Percentiles rank a stretch among this genome's conserved stretches.
Conservation (phyloP, 2,113 vertebrate genomes). For the Opisthocomus hoazin region DNA sequence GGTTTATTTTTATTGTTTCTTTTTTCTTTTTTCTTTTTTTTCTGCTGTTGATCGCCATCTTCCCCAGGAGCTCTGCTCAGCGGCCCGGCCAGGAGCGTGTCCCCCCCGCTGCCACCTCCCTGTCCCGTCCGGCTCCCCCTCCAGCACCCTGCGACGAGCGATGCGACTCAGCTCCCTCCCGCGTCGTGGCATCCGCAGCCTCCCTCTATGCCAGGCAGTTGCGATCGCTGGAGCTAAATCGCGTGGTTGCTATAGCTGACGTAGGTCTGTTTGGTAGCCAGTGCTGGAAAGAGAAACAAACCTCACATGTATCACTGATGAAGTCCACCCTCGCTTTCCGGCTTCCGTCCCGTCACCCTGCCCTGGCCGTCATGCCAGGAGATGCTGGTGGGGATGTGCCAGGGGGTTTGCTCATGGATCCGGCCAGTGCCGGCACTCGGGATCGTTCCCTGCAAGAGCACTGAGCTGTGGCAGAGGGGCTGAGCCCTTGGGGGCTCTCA, state of each 20-base stretch:
- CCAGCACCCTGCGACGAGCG: neutral
- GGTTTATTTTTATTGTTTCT: neutral
- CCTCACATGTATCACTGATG: neutral
- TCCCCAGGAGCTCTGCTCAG: neutral
- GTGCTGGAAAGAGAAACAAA: constrained; percentile 72
- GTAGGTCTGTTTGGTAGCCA: constrained; percentile 94
- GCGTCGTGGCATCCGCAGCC: neutral
- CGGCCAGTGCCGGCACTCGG: rapidly evolving
- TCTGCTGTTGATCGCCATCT: neutral
- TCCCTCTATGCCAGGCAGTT: neutral
- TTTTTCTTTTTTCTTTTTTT: neutral
- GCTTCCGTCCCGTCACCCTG: neutral
- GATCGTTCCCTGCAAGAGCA: neutral
- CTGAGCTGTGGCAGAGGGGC: neutral
- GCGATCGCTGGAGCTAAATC: constrained; percentile 73
- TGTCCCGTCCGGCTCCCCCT: neutral
- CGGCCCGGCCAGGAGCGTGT: neutral
- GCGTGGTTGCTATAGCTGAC: constrained; percentile 97
- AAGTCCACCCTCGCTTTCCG: neutral
- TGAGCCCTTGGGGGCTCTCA: neutral
- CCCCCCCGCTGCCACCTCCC: neutral
- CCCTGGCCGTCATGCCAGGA: rapidly evolving
- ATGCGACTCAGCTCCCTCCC: neutral
- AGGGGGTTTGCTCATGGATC: neutral
- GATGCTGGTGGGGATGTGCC: neutral